phyloP scores from a whole-genome alignment of 2,113 vertebrate species.

The Takifugu bimaculatus region DNA sequence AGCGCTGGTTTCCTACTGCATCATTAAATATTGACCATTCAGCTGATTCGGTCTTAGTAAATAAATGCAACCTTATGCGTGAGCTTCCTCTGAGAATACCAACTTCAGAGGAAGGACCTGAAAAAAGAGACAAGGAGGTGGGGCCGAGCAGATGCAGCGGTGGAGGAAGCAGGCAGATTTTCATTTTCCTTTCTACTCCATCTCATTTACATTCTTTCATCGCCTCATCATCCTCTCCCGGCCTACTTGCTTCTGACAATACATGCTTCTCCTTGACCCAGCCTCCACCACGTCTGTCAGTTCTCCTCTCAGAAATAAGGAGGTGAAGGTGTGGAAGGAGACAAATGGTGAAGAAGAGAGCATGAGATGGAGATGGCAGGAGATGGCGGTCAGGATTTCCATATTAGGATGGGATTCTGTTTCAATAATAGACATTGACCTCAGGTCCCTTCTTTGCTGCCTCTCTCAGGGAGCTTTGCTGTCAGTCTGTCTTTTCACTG shows the following conservation, averaged over 20 bases:
- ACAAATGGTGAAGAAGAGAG: conserved; percentile 5
- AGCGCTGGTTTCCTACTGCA: conserved; percentile 39
- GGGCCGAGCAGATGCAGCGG: not conserved
- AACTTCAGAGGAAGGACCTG: conserved; percentile 55
- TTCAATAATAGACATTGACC: conserved; percentile 51
- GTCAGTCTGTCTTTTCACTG: conserved; percentile 42
- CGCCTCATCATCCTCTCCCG: not conserved
- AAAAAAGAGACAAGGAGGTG: conserved; percentile 38
- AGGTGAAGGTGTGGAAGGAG: conserved; percentile 18
- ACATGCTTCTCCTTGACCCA: not conserved
- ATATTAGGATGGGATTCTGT: conserved; percentile 40
- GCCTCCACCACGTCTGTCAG: conserved; percentile 35
- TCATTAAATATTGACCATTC: conserved; percentile 58
- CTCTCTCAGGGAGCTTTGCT: conserved; percentile 27
- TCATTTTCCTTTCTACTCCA: conserved; percentile 3
- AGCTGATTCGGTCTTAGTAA: conserved; percentile 48
- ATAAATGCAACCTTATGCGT: conserved; percentile 54
- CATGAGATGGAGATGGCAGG: conserved; percentile 27
- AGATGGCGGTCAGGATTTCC: conserved; percentile 46
- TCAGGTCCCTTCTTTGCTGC: conserved; percentile 22
- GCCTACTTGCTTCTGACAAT: not conserved
- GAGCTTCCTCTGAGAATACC: conserved; percentile 51
- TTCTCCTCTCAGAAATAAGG: conserved; percentile 35
- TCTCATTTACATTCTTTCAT: conserved; percentile 10
- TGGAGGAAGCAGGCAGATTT: conserved; percentile 11